Evolutionary conservation across 2,888 invertebrate species (phyloP), one percentile per base, ranked within the genome.

Genomic region (Congeria kusceri): DNA sequence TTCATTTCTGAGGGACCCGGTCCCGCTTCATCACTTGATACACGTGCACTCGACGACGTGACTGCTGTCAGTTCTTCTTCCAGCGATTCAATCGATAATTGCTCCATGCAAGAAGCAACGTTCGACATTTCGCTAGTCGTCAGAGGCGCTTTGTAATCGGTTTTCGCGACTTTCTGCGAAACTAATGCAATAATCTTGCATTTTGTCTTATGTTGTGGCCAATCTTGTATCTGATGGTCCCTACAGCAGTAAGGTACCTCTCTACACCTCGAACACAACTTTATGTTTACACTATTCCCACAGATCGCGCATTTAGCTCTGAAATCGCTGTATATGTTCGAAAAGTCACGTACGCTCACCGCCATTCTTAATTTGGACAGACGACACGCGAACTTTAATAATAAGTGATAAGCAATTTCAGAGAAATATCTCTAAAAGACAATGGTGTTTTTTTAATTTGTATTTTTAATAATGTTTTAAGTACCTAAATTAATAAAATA

Each of bases 141-240:
- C 7, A 28, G 18, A n/a, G 13, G 18, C 13, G 11, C 28, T 46
- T 53, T 67, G 25, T 71, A 53, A 47, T 69, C 57, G 27, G 57
- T 47, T 64, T 74, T 53, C 59, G 64, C 57, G 72, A 53, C 58
- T 46, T 59, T 61, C 64, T 53, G n/a, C n/a, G n/a, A n/a, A n/a
- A n/a, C n/a, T n/a, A n/a, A n/a, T n/a, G n/a, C n/a, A n/a, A n/a
- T n/a, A n/a, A n/a, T 76, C 49, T 82, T 84, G 64, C 91, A 91
- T n/a, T 65, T 64, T 47, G 70, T 71, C 76, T 90, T 91, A 77
- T 92, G 92, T 25, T 79, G 74, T 56, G 87, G 86, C 92, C 92
- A 92, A 65, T 92, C 88, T 11, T 80, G 77, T 66, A 84, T 86
- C 74, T 92, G 92, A 68, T 92, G 92, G 27, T 90, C 90, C 70